Evolutionary conservation across 2,888 invertebrate genomes (phyloP).

Genomic region (Sacculina carcini): DNA sequence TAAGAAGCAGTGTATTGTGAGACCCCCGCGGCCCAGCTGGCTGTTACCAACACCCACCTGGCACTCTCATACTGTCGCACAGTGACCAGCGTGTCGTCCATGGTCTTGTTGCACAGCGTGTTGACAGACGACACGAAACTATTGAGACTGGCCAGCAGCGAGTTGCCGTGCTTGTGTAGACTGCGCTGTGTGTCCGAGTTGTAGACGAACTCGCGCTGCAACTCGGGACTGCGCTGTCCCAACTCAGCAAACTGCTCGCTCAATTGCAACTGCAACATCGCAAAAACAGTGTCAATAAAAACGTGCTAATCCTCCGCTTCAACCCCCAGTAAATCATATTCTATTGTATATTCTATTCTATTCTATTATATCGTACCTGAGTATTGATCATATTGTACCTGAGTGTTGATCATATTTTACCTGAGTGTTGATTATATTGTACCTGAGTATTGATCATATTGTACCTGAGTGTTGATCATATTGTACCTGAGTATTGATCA

Average conservation of each 20-base stretch:
- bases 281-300: not conserved
- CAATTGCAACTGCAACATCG: conserved; percentile 10
- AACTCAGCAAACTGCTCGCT: conserved; percentile 13
- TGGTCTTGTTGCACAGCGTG: conserved; percentile 89
- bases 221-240: conserved; percentile 33
- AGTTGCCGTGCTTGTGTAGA: conserved; percentile 75
- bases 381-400: too few relatives aligned
- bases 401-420: too few relatives aligned
- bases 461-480: not conserved
- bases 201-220: conserved; percentile 78
- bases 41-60: conserved; percentile 26
- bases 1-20: too few relatives aligned
- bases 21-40: not conserved
- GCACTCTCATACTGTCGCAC: conserved; percentile 48
- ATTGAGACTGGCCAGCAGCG: conserved; percentile 67
- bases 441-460: too few relatives aligned
- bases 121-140: conserved; percentile 88
- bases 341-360: too few relatives aligned
- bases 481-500: too few relatives aligned
- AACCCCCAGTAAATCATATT: too few relatives aligned
- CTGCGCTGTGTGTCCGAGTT: conserved; percentile 89
- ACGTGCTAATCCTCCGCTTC: too few relatives aligned
- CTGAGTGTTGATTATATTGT: too few relatives aligned
- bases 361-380: too few relatives aligned
- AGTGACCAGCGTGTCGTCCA: conserved; percentile 70